Percentiles rank a stretch among this genome's conserved stretches.
Conservation (phyloP, 2,888 invertebrate species). For the Acleris emargana region DNA sequence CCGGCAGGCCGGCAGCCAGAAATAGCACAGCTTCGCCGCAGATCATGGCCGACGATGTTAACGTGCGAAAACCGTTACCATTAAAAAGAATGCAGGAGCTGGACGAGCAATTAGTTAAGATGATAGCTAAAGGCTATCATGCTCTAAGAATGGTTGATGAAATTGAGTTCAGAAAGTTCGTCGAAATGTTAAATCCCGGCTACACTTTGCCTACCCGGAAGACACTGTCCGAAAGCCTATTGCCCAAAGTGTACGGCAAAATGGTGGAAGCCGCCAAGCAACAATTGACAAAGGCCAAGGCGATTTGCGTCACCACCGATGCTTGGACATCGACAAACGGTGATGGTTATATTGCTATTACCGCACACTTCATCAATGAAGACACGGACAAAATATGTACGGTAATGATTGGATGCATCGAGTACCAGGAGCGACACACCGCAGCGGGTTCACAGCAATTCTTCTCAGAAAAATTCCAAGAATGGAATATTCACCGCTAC, state of each 20-base stretch:
- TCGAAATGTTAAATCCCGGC: conserved; percentile 6
- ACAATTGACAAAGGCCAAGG: conserved; percentile 32
- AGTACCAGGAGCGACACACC: conserved; percentile 14
- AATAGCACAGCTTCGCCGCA: too few relatives aligned
- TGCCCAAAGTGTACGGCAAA: conserved; percentile 30
- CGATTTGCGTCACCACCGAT: conserved; percentile 43
- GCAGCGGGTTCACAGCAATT: conserved; percentile 21
- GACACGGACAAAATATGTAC: conserved; percentile 24
- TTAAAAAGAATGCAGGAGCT: neutral
- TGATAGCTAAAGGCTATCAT: conserved; percentile 12
- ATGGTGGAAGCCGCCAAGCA: conserved; percentile 23
- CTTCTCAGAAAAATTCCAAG: conserved; percentile 3
- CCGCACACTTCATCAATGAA: conserved; percentile 38
- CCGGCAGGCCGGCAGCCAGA: too few relatives aligned
- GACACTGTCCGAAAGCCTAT: conserved; percentile 6
- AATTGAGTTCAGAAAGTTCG: conserved; percentile 3
- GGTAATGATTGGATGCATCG: conserved; percentile 8
- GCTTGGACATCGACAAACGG: conserved; percentile 39
- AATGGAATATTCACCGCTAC: conserved; percentile 33
- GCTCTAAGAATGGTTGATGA: conserved; percentile 7
- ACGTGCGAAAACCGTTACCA: too few relatives aligned
- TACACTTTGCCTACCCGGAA: conserved; percentile 10
- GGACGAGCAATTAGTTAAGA: conserved; percentile 4
- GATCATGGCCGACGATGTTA: too few relatives aligned
- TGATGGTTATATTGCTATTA: conserved; percentile 39